phyloP scores from a whole-genome alignment of 2,888 invertebrate genomes.

The Serripes groenlandicus region DNA sequence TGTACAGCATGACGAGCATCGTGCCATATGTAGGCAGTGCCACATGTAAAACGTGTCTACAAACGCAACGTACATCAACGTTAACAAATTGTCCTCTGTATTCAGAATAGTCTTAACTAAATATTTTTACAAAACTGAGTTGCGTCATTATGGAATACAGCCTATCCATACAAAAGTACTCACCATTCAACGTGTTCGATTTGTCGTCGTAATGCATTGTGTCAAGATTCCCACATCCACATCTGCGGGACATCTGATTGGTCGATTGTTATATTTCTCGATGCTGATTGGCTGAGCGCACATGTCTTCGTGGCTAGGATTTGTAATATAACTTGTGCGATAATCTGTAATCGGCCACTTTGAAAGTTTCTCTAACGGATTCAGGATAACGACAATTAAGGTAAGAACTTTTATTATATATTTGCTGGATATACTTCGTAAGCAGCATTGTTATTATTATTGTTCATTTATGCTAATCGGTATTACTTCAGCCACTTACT shows the following conservation, averaged over 20 bases:
- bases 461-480: too few species aligned
- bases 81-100: too few species aligned
- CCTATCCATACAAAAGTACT: background rate
- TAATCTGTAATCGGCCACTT: conserved; percentile 2
- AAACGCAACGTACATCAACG: background rate
- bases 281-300: conserved; percentile 4
- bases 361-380: background rate
- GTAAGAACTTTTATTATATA: background rate
- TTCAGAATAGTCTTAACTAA: too few species aligned
- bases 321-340: conserved; percentile 12
- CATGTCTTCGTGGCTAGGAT: conserved; percentile 17
- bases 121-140: too few species aligned
- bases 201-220: background rate
- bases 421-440: background rate
- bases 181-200: background rate
- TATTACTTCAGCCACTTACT: too few species aligned
- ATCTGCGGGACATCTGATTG: conserved; percentile 14
- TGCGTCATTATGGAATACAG: too few species aligned
- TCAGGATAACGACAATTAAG: background rate
- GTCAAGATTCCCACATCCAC: background rate
- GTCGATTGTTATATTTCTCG: background rate
- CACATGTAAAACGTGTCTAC: background rate
- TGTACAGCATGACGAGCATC: too few species aligned
- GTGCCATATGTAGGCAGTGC: too few species aligned
- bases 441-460: background rate